Percentiles rank a stretch among this genome's conserved stretches.
Conservation (phyloP, 2,113 vertebrate genomes). For the Lophochroa leadbeateri region DNA sequence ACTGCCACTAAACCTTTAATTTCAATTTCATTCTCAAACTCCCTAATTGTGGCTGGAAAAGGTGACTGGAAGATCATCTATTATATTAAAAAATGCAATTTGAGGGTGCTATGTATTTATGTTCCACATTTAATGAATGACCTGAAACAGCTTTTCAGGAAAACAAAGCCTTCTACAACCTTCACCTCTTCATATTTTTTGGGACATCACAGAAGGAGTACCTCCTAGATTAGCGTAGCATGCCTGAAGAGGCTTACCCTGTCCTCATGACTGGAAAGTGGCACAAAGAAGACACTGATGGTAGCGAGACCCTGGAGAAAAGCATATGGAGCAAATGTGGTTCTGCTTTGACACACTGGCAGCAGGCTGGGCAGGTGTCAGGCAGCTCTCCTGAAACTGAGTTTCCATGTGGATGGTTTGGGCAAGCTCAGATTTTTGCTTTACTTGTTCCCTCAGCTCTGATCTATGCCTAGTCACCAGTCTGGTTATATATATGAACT, state of each 20-base stretch:
- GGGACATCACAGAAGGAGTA: neutral
- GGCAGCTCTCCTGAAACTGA: neutral
- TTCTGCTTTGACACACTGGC: neutral
- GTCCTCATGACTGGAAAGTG: neutral
- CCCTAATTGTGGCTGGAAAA: neutral
- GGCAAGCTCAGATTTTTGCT: neutral
- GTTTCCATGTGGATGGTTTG: neutral
- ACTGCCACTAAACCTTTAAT: neutral
- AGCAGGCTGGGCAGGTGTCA: fast-evolving
- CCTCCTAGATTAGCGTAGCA: neutral
- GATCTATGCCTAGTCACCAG: neutral
- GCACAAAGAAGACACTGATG: fast-evolving
- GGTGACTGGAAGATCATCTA: neutral
- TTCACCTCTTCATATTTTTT: neutral
- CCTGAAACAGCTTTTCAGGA: neutral
- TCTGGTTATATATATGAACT: neutral
- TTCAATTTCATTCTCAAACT: neutral
- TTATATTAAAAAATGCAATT: neutral
- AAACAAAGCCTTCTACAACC: neutral
- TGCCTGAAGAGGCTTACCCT: neutral
- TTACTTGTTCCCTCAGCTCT: neutral
- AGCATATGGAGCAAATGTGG: fast-evolving
- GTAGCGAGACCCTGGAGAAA: fast-evolving
- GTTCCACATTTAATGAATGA: neutral
- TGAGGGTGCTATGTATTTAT: neutral